Evolutionary conservation across 2,113 vertebrate species (phyloP).

Genomic region (Channa argus): DNA sequence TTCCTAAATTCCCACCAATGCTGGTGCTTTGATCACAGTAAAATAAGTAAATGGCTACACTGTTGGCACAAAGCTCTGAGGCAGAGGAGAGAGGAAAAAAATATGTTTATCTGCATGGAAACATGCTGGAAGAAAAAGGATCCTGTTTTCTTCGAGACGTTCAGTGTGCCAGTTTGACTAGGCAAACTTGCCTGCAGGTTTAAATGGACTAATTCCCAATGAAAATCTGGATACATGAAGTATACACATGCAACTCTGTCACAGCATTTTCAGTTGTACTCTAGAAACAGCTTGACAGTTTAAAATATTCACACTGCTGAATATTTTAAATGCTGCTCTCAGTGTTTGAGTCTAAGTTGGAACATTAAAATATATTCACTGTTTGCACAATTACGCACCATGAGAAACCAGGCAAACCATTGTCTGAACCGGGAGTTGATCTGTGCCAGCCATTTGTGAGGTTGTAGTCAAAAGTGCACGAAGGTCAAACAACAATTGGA

Average conservation of each 20-base stretch:
- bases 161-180: constrained; percentile 42
- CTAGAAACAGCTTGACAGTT: background rate
- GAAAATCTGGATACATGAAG: background rate
- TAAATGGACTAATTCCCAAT: constrained; percentile 1
- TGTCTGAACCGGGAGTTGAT: background rate
- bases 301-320: background rate
- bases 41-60: constrained; percentile 34
- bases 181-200: constrained; percentile 33
- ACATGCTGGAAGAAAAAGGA: constrained; percentile 1
- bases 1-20: constrained; percentile 4
- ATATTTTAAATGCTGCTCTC: too few species aligned
- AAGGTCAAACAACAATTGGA: constrained; percentile 46
- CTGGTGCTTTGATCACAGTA: constrained; percentile 44
- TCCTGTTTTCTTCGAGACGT: constrained; percentile 19
- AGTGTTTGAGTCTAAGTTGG: background rate
- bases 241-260: background rate
- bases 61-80: constrained; percentile 8
- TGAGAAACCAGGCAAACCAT: background rate
- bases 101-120: constrained; percentile 26
- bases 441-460: background rate
- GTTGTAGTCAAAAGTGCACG: background rate
- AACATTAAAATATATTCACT: background rate
- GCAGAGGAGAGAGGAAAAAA: background rate
- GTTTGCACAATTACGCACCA: background rate
- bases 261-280: background rate